Conservation (phyloP, 2,888 invertebrate species). For the Abscondita cerata region DNA sequence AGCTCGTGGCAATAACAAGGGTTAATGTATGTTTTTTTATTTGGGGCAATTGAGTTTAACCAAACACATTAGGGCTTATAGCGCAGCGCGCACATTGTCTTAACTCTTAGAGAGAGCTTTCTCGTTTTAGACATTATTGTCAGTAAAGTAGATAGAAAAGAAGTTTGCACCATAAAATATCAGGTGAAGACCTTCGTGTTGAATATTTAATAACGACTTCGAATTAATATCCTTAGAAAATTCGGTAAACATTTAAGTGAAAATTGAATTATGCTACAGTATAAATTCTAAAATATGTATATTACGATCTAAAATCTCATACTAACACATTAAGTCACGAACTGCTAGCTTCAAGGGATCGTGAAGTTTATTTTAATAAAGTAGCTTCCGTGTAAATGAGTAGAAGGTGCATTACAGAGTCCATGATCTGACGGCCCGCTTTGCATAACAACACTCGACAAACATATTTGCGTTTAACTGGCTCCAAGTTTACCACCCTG, state of each 20-base stretch:
- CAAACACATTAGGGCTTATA: too few relatives aligned
- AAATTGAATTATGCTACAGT: slow-evolving; percentile 31
- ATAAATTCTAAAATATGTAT: slow-evolving; percentile 30
- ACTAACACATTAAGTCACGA: slow-evolving; percentile 26
- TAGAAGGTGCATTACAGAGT: slow-evolving; percentile 24
- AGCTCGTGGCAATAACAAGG: too few relatives aligned
- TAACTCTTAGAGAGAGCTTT: too few relatives aligned
- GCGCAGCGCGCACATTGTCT: too few relatives aligned
- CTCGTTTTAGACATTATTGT: too few relatives aligned
- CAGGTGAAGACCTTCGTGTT: too few relatives aligned
- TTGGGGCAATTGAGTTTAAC: too few relatives aligned
- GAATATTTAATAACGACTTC: too few relatives aligned
- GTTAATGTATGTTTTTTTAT: too few relatives aligned
- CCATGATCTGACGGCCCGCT: slow-evolving; percentile 28
- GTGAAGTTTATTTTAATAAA: slow-evolving; percentile 36
- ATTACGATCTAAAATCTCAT: slow-evolving; percentile 30
- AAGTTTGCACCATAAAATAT: too few relatives aligned
- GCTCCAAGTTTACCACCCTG: slow-evolving; percentile 24
- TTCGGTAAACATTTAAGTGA: slow-evolving; percentile 21
- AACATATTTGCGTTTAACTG: slow-evolving; percentile 30
- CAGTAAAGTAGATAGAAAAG: too few relatives aligned
- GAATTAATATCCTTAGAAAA: slow-evolving; percentile 3
- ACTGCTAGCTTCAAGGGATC: slow-evolving; percentile 24
- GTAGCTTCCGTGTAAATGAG: slow-evolving; percentile 34
- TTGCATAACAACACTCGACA: slow-evolving; percentile 31